Evolutionary conservation across 1,140 invertebrate species (phyloP), one percentile per base, ranked within the genome.

Genomic region (Aphaenogaster rudis): DNA sequence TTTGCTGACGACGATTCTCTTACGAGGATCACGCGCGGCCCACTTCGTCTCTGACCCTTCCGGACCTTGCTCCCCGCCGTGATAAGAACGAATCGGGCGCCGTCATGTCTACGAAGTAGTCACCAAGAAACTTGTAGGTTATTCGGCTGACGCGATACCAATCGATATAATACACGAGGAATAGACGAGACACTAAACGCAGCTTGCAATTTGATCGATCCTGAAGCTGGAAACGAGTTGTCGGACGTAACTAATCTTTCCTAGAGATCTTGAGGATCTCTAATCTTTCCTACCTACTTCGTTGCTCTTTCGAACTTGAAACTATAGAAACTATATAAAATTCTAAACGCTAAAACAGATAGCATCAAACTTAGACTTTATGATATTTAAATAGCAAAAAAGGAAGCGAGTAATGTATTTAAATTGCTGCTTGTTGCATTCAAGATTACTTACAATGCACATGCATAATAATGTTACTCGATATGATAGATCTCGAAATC

Each of bases 1-100:
- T 64, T 86, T 66, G 39, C 74, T 15, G 59, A 36, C 45, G 81
- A 61, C 81, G 61, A 86, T 64, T 77, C 48, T 78, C 74, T 86
- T 86, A 86, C 82, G 82, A 86, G 82, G 48, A 77, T 84, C 80
- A 84, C 80, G 67, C 80, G 69, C 80, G 69, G 69, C 69, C 80
- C 45, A 84, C 84, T 86, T 74, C 72, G 66, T 61, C 39, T 54
- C 33, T 50, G 76, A 80, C 77, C 76, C 15, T 50, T 48, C 54
- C 42, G 50, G 5, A 81, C 64, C 64, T 36, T 50, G 61, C 64
- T 57, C 17, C 9, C 72, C 33, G 11, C 6, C 28, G 13, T 21
- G 39, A 59, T 81, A 71, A 81, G 66, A 50, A 54, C 33, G 11
- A 61, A 7, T 28, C 11, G 45, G 45, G 1, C 42, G 63, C 50